Conservation (phyloP, 92 coral and sea anemone genomes). For the Parazoanthus darwini region DNA sequence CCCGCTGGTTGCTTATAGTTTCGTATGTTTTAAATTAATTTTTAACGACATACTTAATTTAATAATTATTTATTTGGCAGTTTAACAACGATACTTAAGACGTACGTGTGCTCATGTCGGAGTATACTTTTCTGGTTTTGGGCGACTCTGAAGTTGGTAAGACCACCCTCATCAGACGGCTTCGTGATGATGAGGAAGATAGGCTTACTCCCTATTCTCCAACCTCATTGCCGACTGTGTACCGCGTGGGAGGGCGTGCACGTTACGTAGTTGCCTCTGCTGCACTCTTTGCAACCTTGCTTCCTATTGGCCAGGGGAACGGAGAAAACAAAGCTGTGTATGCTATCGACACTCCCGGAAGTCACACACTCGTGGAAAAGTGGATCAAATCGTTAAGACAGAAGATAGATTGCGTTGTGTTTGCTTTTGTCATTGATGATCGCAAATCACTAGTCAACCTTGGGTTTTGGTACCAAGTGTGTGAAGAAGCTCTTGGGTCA, state of each 20-base stretch:
- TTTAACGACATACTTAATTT: too few species aligned
- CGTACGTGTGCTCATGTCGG: not conserved
- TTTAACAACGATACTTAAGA: not conserved
- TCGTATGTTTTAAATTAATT: too few species aligned
- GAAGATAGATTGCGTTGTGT: slow-evolving; percentile 31
- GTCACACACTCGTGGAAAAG: not conserved
- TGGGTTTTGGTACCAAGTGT: slow-evolving; percentile 33
- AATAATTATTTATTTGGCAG: too few species aligned
- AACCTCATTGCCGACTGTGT: slow-evolving; percentile 1
- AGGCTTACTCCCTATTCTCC: slow-evolving; percentile 1
- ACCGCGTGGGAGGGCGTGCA: not conserved
- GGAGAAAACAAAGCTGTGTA: not conserved
- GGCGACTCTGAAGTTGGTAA: slow-evolving; percentile 33
- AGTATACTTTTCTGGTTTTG: slow-evolving; percentile 22
- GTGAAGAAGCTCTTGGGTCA: not conserved
- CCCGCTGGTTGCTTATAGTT: not conserved
- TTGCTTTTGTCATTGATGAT: slow-evolving; percentile 14
- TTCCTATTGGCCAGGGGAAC: not conserved
- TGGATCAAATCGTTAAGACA: not conserved
- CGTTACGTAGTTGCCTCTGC: not conserved
- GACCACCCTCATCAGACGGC: slow-evolving; percentile 1
- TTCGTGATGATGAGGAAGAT: not conserved
- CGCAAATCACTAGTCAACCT: slow-evolving; percentile 29
- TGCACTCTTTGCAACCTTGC: not conserved
- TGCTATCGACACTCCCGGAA: slow-evolving; percentile 33